These are phyloP conservation scores for Pseudococcus jackbeardsleyi DNA, from an alignment of 2,888 invertebrate species.

Conservation along the genomic window DNA sequence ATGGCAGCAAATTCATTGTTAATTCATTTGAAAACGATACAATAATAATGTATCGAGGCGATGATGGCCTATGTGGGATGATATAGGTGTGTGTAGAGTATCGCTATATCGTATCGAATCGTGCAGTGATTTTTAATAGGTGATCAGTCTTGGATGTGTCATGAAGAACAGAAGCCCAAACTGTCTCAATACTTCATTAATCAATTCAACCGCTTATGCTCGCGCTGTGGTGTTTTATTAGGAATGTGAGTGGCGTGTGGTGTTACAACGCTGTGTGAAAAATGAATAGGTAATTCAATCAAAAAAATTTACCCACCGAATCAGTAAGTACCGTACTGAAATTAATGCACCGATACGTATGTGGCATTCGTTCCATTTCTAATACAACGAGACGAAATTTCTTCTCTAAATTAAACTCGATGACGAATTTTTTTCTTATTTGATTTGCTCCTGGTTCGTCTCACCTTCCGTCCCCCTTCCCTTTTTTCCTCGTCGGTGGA, in stretches of 20 bases:
- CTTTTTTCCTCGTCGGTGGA: not conserved
- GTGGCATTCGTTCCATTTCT: not conserved
- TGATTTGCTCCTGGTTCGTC: not conserved
- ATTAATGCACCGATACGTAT: too few species aligned
- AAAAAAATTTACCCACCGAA: too few species aligned
- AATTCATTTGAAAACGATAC: conserved; percentile 26
- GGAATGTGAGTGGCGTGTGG: too few species aligned
- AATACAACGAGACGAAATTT: not conserved
- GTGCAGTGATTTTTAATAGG: conserved; percentile 42
- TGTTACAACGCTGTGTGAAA: too few species aligned
- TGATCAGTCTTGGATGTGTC: conserved; percentile 60
- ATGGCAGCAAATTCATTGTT: not conserved
- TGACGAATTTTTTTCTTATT: not conserved
- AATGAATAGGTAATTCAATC: too few species aligned
- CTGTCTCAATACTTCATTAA: conserved; percentile 59
- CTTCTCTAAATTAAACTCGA: not conserved
- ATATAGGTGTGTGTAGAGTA: not conserved
- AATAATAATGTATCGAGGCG: conserved; percentile 35
- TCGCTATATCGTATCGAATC: too few species aligned
- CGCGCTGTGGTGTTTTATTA: not conserved
- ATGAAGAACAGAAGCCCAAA: conserved; percentile 54
- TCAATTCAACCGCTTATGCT: conserved; percentile 20
- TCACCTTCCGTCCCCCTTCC: not conserved
- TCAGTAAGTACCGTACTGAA: too few species aligned
- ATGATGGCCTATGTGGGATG: conserved; percentile 33